These are phyloP conservation scores for Microplitis mediator DNA, from an alignment of 1,140 invertebrate genomes.

Conservation along the genomic window DNA sequence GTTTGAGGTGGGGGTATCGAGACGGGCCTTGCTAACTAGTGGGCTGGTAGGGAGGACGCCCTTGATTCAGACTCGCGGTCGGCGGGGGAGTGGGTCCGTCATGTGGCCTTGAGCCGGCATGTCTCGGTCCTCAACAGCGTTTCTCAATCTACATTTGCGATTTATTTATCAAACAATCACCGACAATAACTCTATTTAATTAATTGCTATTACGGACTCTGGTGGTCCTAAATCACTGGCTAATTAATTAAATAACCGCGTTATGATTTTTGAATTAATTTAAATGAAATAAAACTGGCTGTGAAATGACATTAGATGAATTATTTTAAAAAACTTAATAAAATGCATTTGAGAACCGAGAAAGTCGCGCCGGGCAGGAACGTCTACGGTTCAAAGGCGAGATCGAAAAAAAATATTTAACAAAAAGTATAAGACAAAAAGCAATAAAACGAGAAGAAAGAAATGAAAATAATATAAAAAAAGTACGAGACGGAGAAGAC, in stretches of 20 bases:
- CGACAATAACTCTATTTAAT: background rate
- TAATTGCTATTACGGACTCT: background rate
- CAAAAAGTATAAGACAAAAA: background rate
- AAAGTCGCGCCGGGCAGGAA: background rate
- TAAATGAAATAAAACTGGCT: background rate
- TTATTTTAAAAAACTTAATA: too few relatives aligned
- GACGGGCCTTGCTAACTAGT: constrained; percentile 20
- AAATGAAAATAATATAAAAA: constrained; percentile 12
- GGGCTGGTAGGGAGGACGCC: constrained; percentile 47
- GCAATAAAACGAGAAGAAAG: constrained; percentile 4
- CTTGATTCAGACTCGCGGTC: constrained; percentile 52
- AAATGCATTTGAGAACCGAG: constrained; percentile 22
- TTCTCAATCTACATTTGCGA: constrained; percentile 47
- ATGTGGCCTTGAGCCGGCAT: constrained; percentile 55
- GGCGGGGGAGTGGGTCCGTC: constrained; percentile 54
- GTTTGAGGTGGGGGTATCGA: background rate
- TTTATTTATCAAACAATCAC: background rate
- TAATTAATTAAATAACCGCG: too few relatives aligned
- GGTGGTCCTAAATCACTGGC: too few relatives aligned
- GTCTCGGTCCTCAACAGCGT: constrained; percentile 53
- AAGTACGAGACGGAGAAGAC: background rate
- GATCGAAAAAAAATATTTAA: constrained; percentile 25
- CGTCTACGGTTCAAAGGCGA: constrained; percentile 18
- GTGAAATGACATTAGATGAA: too few relatives aligned
- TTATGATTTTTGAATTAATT: background rate